These are phyloP conservation scores for Atta texana DNA, from an alignment of 1,140 invertebrate genomes.

Conservation along the genomic window DNA sequence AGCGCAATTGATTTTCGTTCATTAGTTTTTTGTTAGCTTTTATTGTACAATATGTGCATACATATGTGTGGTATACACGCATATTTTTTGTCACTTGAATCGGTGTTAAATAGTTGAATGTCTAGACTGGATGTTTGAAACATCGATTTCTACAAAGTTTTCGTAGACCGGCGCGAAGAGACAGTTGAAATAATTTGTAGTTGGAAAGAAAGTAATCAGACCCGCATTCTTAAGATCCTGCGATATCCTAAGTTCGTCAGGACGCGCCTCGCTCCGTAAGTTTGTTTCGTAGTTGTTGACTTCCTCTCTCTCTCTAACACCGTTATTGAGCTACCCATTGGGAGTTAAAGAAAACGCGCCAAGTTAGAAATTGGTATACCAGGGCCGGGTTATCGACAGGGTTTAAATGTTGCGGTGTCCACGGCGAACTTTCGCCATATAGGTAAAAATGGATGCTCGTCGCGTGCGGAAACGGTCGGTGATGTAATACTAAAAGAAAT, in stretches of 20 bases:
- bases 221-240: conserved; percentile 56
- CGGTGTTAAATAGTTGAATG: neutral
- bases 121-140: neutral
- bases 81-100: neutral
- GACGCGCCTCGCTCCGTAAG: conserved; percentile 34
- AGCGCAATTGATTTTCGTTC: conserved; percentile 1
- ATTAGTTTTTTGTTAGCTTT: neutral
- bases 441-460: conserved; percentile 41
- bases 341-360: conserved; percentile 55
- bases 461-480: conserved; percentile 19
- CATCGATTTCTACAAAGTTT: conserved; percentile 9
- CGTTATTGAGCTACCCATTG: conserved; percentile 56
- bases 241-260: conserved; percentile 52
- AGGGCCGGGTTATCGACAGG: conserved; percentile 31
- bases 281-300: conserved; percentile 56
- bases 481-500: conserved; percentile 36
- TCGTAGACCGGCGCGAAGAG: conserved; percentile 7
- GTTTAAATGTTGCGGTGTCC: conserved; percentile 55
- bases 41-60: neutral
- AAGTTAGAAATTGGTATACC: conserved; percentile 60
- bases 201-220: conserved; percentile 56
- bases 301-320: conserved; percentile 1
- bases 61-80: no score
- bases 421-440: conserved; percentile 34
- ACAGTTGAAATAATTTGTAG: conserved; percentile 51